Base-by-base conservation (phyloP, 2,113 vertebrate species). In the Alosa alosa region DNA sequence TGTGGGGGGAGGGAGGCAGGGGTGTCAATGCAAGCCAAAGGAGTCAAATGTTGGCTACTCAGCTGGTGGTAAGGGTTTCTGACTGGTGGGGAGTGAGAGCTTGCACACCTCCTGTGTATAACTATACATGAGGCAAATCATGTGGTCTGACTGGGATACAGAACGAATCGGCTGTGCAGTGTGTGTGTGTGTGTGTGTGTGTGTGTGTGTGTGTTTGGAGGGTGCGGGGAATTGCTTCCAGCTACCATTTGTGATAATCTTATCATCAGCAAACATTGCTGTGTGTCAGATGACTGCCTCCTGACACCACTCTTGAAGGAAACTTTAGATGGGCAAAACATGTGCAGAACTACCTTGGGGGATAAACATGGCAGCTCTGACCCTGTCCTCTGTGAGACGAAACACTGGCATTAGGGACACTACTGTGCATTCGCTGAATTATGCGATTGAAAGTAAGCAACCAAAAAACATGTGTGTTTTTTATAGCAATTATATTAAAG, bases 121-220 rank as follows among this genome's bases (percentile, higher is more conserved):
- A 72, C 13, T 25, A 72, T 72, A 6, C 64, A 72, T 72, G 64
- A 25, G 64, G 25, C 25, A 36, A 72, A 72, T 72, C 64, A 72
- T 72, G 64, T 72, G 64, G 64, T 72, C 64, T 31, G 25, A 3
- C 25, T 7, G 8, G 3, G 64, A 31, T 36, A 36, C 64, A 72
- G 64, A 72, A 72, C 92, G 95, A 95, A 96, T 72, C 9, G 25
- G n/a, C 25, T 72, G 20, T 46, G 78, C 9, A 4, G 20, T 81
- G 47, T 55, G 31, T 83, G 25, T 87, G 39, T 87, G 13, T 31
- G 36, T 87, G 44, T 50, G 18, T 44, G 11, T 84, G 8, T 64
- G 18, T 60, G 50, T 6, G 50, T 52, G 50, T 52, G 50, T 52
- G 50, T 52, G 50, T 52, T 64, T 64, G 25, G 31, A 72, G 64